phyloP scores from a whole-genome alignment of 2,888 invertebrate genomes.

The Tuberolachnus salignus region DNA sequence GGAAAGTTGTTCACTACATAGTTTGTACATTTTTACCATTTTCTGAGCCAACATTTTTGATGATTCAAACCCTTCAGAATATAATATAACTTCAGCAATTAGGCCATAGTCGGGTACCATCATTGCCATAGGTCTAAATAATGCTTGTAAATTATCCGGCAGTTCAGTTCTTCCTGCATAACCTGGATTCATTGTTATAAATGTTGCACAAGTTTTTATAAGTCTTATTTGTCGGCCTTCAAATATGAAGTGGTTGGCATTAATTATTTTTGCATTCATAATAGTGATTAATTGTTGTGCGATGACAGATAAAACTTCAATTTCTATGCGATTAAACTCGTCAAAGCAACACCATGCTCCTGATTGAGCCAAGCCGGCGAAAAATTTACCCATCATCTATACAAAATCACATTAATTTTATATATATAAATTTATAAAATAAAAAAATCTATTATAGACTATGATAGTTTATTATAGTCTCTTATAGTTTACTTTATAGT shows the following conservation, averaged over 20 bases:
- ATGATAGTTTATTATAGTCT: too few species aligned
- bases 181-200: conserved; percentile 94
- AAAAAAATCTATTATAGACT: too few species aligned
- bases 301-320: conserved; percentile 81
- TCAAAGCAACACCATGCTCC: conserved; percentile 88
- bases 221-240: conserved; percentile 85
- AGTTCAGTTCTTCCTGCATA: conserved; percentile 93
- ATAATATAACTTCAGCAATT: conserved; percentile 94
- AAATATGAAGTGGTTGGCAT: conserved; percentile 76
- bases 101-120: conserved; percentile 98
- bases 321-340: conserved; percentile 82
- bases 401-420: conserved; percentile 16
- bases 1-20: conserved; percentile 92
- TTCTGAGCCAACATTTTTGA: conserved; percentile 87
- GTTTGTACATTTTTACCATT: conserved; percentile 91
- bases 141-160: conserved; percentile 92
- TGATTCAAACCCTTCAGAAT: conserved; percentile 89
- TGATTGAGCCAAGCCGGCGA: conserved; percentile 81
- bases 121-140: conserved; percentile 95
- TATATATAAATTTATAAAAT: too few species aligned
- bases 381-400: conserved; percentile 78
- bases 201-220: conserved; percentile 86
- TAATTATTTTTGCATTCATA: conserved; percentile 68
- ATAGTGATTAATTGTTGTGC: conserved; percentile 83
- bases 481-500: conserved; percentile 88